Evolutionary conservation across 2,888 invertebrate species (phyloP).

Genomic region (Sinohyriopsis cumingii): DNA sequence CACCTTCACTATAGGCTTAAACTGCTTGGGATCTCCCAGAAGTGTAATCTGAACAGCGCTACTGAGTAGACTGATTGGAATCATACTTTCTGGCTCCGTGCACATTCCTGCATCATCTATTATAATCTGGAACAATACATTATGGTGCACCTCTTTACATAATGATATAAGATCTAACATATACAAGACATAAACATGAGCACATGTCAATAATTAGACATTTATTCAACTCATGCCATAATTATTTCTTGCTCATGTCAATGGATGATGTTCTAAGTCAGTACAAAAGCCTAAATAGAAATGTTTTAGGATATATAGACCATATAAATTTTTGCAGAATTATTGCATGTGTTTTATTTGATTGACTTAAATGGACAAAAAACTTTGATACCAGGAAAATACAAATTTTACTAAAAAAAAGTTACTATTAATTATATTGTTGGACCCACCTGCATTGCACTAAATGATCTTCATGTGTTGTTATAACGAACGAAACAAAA

Average conservation of each 20-base stretch:
- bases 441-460: too few species aligned
- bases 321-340: too few species aligned
- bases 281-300: too few species aligned
- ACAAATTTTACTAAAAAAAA: too few species aligned
- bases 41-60: constrained; percentile 70
- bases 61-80: constrained; percentile 61
- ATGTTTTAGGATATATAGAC: too few species aligned
- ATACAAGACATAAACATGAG: background rate
- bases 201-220: background rate
- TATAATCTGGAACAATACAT: constrained; percentile 52
- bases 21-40: constrained; percentile 61
- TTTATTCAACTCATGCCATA: background rate
- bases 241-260: background rate
- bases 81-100: constrained; percentile 61
- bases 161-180: background rate
- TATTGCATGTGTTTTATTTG: too few species aligned
- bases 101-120: constrained; percentile 66
- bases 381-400: too few species aligned
- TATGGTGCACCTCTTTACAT: background rate
- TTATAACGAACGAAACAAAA: too few species aligned
- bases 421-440: too few species aligned
- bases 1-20: constrained; percentile 45
- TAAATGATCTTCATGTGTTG: too few species aligned
- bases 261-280: background rate
- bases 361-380: too few species aligned